These are phyloP conservation scores for Scaptomyza reducta DNA, from an alignment of 2,888 invertebrate genomes.

Conservation along the genomic window DNA sequence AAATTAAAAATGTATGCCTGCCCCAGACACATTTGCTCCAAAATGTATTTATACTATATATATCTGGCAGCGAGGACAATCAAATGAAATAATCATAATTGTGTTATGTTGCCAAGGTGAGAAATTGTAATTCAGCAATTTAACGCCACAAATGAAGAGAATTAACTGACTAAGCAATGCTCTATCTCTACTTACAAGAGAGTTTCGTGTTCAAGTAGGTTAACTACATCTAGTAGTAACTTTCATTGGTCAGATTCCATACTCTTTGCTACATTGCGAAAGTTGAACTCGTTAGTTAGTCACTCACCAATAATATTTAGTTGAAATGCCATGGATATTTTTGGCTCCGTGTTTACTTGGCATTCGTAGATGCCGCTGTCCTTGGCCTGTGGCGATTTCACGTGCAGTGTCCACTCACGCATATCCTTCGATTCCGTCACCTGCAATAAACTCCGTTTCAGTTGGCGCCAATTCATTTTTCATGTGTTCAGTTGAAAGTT, in stretches of 20 bases:
- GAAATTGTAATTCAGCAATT: constrained; percentile 53
- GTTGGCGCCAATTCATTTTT: not conserved
- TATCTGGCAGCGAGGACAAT: constrained; percentile 5
- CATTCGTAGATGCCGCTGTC: constrained; percentile 89
- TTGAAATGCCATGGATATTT: constrained; percentile 94
- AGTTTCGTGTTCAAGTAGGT: no score
- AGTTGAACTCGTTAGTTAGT: no score
- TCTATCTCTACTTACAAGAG: no score
- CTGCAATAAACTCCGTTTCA: constrained; percentile 54
- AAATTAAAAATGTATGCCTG: constrained; percentile 72
- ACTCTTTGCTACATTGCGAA: not conserved
- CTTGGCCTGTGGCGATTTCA: constrained; percentile 92
- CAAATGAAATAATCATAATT: constrained; percentile 65
- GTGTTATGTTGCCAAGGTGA: constrained; percentile 38
- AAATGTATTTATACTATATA: constrained; percentile 12
- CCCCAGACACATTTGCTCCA: constrained; percentile 29
- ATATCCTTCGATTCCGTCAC: constrained; percentile 88
- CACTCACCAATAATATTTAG: constrained; percentile 93
- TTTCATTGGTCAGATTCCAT: no score
- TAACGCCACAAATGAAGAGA: not conserved
- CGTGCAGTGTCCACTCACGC: constrained; percentile 95
- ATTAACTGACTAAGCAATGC: no score
- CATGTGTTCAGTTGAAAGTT: not conserved
- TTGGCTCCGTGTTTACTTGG: constrained; percentile 91
- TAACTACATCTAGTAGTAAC: no score